phyloP scores from a whole-genome alignment of 2,113 vertebrate genomes.

The Patagioenas fasciata region DNA sequence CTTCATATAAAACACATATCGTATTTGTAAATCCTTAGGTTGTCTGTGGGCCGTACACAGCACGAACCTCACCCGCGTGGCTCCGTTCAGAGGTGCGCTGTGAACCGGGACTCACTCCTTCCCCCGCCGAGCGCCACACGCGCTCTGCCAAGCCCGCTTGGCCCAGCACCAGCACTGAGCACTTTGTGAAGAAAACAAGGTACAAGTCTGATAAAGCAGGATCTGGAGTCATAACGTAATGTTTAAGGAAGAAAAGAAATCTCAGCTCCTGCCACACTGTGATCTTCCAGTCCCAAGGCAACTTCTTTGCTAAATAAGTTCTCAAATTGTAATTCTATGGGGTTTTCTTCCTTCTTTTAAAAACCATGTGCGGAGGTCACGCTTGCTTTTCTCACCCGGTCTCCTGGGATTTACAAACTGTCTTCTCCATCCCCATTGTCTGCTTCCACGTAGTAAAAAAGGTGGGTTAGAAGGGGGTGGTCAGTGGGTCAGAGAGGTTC shows the following conservation, averaged over 20 bases:
- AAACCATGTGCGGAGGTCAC: not conserved
- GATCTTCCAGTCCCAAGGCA: not conserved
- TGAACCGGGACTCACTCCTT: not conserved
- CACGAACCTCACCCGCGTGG: fast-evolving
- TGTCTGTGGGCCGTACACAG: not conserved
- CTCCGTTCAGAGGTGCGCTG: not conserved
- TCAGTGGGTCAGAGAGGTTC: too few species aligned
- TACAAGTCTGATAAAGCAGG: not conserved
- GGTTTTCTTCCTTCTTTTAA: not conserved
- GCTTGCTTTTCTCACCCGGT: not conserved
- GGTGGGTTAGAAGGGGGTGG: too few species aligned
- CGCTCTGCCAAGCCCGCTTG: not conserved
- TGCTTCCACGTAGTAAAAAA: not conserved
- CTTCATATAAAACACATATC: not conserved
- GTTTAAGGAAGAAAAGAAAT: not conserved
- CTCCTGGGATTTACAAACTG: not conserved
- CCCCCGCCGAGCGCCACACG: not conserved
- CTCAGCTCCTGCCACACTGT: not conserved
- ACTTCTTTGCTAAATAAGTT: not conserved
- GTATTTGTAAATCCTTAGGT: too few species aligned
- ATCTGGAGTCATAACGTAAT: not conserved
- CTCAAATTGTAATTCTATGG: not conserved
- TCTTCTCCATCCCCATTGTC: not conserved
- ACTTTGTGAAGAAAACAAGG: not conserved
- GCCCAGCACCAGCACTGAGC: not conserved